Evolutionary conservation across 2,797 vertebrate genomes (phyloP).

Genomic region (Oceanodroma leucorhoa): DNA sequence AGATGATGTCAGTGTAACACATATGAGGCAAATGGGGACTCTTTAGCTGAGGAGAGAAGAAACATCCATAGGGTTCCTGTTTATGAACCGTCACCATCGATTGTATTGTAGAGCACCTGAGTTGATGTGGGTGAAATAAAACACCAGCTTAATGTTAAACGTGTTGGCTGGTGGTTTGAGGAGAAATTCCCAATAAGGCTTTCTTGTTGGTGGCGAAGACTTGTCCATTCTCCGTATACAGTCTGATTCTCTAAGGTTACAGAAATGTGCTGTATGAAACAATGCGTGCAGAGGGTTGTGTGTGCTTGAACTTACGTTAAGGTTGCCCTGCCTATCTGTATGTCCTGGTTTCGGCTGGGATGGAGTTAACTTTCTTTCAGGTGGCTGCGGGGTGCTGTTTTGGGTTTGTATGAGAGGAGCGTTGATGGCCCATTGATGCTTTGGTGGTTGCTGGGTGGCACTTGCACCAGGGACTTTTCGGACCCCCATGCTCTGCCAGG

Average conservation of each 20-base stretch:
- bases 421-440: too few relatives aligned
- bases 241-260: neutral
- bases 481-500: too few relatives aligned
- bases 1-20: neutral
- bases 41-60: neutral
- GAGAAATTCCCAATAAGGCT: neutral
- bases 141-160: neutral
- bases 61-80: neutral
- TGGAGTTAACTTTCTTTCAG: too few relatives aligned
- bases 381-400: too few relatives aligned
- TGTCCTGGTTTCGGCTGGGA: too few relatives aligned
- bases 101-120: neutral
- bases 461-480: too few relatives aligned
- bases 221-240: fast-evolving
- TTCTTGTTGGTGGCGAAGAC: neutral
- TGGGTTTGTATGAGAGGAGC: too few relatives aligned
- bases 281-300: neutral
- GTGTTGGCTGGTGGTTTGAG: neutral
- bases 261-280: neutral
- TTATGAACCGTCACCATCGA: neutral
- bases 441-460: too few relatives aligned
- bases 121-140: neutral
- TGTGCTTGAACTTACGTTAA: neutral
- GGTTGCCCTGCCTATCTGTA: neutral
- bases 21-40: neutral